These are phyloP conservation scores for Acronicta psi DNA, from an alignment of 2,888 invertebrate genomes.

Conservation along the genomic window DNA sequence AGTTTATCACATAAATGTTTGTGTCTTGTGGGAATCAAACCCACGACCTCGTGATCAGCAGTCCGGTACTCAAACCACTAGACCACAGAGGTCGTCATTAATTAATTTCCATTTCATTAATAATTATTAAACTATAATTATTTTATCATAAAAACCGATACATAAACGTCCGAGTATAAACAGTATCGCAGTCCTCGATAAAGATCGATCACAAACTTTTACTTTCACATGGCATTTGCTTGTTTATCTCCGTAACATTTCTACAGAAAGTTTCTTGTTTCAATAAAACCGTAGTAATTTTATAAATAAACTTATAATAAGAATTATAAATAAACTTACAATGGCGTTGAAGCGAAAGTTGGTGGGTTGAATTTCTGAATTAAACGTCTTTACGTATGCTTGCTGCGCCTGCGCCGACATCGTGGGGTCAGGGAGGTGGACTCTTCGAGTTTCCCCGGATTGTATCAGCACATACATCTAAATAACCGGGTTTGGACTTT, in stretches of 20 bases:
- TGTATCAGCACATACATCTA: conserved; percentile 14
- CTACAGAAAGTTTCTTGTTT: conserved; percentile 40
- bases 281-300: conserved; percentile 32
- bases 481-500: conserved; percentile 7
- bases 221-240: conserved; percentile 40
- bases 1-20: no score
- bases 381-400: conserved; percentile 8
- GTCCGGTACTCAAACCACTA: no score
- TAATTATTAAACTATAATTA: no score
- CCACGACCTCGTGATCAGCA: no score
- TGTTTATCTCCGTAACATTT: conserved; percentile 15
- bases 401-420: neutral
- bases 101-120: no score
- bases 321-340: conserved; percentile 10
- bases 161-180: conserved; percentile 7
- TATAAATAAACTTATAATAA: conserved; percentile 22
- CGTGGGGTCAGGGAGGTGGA: conserved; percentile 26
- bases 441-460: conserved; percentile 25
- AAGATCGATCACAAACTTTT: conserved; percentile 33
- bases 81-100: no score
- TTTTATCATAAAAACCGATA: neutral
- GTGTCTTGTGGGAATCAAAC: no score
- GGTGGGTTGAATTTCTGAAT: conserved; percentile 12
- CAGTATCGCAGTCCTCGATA: conserved; percentile 19
- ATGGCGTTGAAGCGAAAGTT: conserved; percentile 39